Conservation (phyloP, 2,888 invertebrate genomes). For the Scaeva pyrastri region DNA sequence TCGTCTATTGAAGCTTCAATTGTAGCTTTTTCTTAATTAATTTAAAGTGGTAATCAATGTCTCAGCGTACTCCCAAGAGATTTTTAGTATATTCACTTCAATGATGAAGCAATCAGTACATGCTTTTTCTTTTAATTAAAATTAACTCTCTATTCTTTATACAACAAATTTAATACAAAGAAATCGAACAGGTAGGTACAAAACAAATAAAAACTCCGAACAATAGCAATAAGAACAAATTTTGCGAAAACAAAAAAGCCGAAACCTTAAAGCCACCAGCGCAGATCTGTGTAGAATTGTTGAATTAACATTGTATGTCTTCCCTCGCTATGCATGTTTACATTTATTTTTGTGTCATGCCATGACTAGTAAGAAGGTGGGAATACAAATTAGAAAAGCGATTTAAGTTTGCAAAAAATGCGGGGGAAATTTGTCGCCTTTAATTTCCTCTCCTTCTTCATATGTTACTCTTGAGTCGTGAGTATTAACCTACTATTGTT, state of each 20-base stretch:
- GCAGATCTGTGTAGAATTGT: neutral
- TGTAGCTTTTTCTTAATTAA: too few species aligned
- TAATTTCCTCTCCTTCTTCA: neutral
- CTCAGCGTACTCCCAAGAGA: too few species aligned
- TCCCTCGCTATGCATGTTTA: neutral
- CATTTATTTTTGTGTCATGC: neutral
- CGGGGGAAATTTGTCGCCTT: neutral
- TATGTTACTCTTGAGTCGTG: neutral
- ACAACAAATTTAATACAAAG: neutral
- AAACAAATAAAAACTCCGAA: neutral
- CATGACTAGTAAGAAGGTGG: neutral
- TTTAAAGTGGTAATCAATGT: too few species aligned
- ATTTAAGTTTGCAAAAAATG: neutral
- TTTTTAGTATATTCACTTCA: too few species aligned
- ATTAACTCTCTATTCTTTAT: too few species aligned
- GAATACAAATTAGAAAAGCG: slow-evolving; percentile 6
- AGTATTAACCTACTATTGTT: neutral
- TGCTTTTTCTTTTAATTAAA: too few species aligned
- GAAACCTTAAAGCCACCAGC: neutral
- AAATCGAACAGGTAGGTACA: neutral
- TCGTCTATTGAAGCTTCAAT: too few species aligned
- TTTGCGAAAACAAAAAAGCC: slow-evolving; percentile 16
- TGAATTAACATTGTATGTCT: slow-evolving; percentile 1
- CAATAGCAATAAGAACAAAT: neutral
- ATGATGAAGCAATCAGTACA: too few species aligned